Evolutionary conservation across 2,888 invertebrate genomes (phyloP), one percentile per base, ranked within the genome.

Genomic region (Scaptomyza polygonia): DNA sequence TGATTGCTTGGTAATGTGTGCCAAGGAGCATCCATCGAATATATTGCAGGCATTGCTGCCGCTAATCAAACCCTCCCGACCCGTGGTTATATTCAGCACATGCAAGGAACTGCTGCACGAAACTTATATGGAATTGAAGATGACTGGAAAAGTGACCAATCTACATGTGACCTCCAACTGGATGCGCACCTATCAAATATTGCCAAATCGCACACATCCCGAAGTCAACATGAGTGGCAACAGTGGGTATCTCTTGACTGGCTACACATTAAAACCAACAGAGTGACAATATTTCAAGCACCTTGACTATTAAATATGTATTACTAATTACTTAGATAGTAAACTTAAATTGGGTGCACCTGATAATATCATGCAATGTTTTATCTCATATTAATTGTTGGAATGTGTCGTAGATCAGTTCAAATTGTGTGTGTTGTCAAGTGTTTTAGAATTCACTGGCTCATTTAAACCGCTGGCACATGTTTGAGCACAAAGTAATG

Each of bases 141-240:
- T 94, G 57, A 93, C 94, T 53, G 93, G 93, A 59, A 94, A 95
- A 89, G 94, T 96, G 16, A 94, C 97, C 9, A 95, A 95, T 86
- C 91, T 99, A 40, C 95, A 94, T 89, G 91, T 99, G 9, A 94
- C 95, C 40, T 96, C 96, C 77, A 97, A 96, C 87, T 99, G 98
- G 95, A 93, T 97, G 91, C 93, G 98, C 75, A 94, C 95, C 79
- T 98, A 98, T 93, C 99, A 99, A 94, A 95, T 97, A 65, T 92
- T 98, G 69, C 95, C 96, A 2, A 95, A 97, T 74, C 94, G 99
- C 90, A 99, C 99, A 16, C 99, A 99, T 93, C 99, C 99, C 1
- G 95, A 97, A 89, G 97, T 99, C 34, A 94, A 94, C 82, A 99
- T 98, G 96, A 96, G 95, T 89, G 95, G 95, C 45, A 94, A 94